Conservation (phyloP, 2,797 vertebrate genomes). For the Fistularia commersonii region DNA sequence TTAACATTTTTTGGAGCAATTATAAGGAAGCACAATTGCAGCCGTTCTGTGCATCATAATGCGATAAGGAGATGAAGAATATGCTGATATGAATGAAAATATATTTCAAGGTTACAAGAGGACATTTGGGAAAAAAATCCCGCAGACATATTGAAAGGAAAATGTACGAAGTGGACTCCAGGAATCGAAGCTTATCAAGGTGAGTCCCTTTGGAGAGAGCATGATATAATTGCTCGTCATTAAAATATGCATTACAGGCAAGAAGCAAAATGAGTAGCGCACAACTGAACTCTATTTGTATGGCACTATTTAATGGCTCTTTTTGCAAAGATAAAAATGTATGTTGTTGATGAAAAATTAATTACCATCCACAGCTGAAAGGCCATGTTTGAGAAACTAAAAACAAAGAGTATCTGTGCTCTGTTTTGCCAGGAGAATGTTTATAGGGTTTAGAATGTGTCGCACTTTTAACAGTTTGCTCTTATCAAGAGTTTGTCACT, state of each 20-base stretch:
- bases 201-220: constrained; percentile 23
- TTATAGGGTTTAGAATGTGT: constrained; percentile 33
- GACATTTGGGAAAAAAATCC: constrained; percentile 23
- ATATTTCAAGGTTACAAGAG: constrained; percentile 41
- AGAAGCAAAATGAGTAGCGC: constrained; percentile 31
- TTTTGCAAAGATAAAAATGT: constrained; percentile 44
- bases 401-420: constrained; percentile 11
- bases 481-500: constrained; percentile 21
- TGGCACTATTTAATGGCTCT: constrained; percentile 35
- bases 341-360: constrained; percentile 47
- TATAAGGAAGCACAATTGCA: constrained; percentile 42
- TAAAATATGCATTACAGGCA: constrained; percentile 32
- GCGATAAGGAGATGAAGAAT: constrained; percentile 46
- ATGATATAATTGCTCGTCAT: constrained; percentile 33
- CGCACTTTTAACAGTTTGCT: constrained; percentile 11
- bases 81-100: constrained; percentile 41
- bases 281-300: constrained; percentile 32
- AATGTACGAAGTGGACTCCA: constrained; percentile 26
- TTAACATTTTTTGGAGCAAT: constrained; percentile 47
- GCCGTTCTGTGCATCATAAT: constrained; percentile 28
- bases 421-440: constrained; percentile 21
- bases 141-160: constrained; percentile 16
- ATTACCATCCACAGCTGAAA: constrained; percentile 44
- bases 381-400: constrained; percentile 12
- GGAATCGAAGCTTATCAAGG: constrained; percentile 38